Percentiles rank a stretch among this genome's conserved stretches.
These are phyloP conservation scores for Dyspetes luteomarginatus DNA, from an alignment of 2,888 invertebrate species.

Conservation along the genomic window DNA sequence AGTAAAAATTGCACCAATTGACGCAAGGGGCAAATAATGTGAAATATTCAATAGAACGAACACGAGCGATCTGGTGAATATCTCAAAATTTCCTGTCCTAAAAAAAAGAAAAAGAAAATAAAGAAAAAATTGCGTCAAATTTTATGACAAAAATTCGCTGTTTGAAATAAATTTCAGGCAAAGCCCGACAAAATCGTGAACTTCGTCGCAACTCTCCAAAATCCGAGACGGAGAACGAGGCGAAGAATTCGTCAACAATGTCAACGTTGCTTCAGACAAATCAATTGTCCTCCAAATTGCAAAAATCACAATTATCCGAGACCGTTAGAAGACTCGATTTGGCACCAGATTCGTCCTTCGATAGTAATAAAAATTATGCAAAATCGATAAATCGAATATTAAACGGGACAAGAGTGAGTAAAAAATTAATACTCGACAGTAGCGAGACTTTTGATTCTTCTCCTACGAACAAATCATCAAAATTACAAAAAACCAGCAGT, in stretches of 20 bases:
- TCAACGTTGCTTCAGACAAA: slow-evolving; percentile 4
- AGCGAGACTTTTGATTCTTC: slow-evolving; percentile 18
- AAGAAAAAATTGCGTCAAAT: no score
- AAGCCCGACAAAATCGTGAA: slow-evolving; percentile 71
- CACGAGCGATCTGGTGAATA: no score
- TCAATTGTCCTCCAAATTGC: slow-evolving; percentile 53
- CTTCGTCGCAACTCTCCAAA: slow-evolving; percentile 49
- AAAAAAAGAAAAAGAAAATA: no score
- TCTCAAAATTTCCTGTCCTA: no score
- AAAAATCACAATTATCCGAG: slow-evolving; percentile 70
- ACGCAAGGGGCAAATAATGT: no score
- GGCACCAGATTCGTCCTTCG: slow-evolving; percentile 72
- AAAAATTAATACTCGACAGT: slow-evolving; percentile 73
- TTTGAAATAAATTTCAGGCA: slow-evolving; percentile 71
- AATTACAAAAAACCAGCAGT: neutral
- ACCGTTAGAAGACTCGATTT: slow-evolving; percentile 70
- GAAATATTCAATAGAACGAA: no score
- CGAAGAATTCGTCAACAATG: slow-evolving; percentile 43
- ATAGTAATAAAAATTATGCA: slow-evolving; percentile 79
- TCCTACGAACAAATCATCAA: slow-evolving; percentile 32
- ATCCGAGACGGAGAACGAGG: slow-evolving; percentile 46
- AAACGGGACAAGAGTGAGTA: slow-evolving; percentile 78
- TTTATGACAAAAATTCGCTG: neutral
- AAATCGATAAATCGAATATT: slow-evolving; percentile 74
- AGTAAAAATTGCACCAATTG: no score